A percentile compares a stretch with the other conserved stretches of the same genome.
Conservation (phyloP, 2,797 vertebrate species). For the Micrastur ruficollis region DNA sequence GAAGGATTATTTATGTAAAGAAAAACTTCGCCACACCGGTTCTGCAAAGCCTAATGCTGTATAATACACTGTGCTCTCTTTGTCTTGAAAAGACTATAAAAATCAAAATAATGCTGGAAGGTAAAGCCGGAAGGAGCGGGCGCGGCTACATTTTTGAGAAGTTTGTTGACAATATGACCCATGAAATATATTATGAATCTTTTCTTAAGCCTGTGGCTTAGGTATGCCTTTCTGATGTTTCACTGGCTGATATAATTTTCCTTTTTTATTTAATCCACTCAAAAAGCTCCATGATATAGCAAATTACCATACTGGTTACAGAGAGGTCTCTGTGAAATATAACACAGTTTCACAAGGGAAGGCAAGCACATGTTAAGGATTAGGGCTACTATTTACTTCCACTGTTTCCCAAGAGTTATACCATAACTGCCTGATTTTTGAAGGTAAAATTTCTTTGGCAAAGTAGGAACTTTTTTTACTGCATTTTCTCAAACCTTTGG, state of each 20-base stretch:
- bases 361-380: constrained; percentile 22
- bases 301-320: constrained; percentile 16
- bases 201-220: neutral
- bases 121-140: neutral
- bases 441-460: neutral
- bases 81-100: neutral
- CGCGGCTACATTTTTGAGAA: neutral
- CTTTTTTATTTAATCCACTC: constrained; percentile 24
- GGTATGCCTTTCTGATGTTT: constrained; percentile 4
- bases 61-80: neutral
- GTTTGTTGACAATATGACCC: neutral
- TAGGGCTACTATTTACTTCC: neutral
- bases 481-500: neutral
- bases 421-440: neutral
- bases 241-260: neutral
- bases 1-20: neutral
- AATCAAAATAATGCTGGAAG: neutral
- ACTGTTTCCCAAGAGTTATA: neutral
- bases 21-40: neutral
- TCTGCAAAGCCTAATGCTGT: neutral
- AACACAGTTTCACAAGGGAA: constrained; percentile 1
- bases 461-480: neutral
- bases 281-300: neutral
- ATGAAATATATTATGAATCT: neutral
- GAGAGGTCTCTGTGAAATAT: constrained; percentile 2